Evolutionary conservation across 2,888 invertebrate species (phyloP).

Genomic region (Caenorhabditis sp.): DNA sequence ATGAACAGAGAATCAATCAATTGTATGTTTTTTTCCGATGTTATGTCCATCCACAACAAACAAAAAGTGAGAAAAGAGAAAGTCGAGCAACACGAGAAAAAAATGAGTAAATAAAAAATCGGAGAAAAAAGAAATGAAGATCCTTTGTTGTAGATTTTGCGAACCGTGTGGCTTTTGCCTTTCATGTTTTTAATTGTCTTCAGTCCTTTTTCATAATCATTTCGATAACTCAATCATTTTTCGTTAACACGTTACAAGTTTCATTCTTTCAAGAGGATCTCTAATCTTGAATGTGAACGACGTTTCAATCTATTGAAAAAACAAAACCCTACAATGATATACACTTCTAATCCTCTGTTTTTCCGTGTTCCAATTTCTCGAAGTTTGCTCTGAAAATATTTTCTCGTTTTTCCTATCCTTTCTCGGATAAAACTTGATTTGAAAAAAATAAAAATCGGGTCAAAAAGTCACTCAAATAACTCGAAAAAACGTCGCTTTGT

Average conservation of each 20-base stretch:
- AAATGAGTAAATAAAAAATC: slow-evolving; percentile 1
- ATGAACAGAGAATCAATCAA: background rate
- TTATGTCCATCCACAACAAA: background rate
- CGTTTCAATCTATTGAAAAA: no score
- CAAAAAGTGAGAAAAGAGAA: background rate
- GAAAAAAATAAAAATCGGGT: no score
- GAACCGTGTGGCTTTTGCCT: background rate
- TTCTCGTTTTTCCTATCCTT: no score
- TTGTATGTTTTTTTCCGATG: background rate
- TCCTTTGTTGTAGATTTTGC: background rate
- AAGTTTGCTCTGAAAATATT: no score
- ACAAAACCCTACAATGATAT: no score
- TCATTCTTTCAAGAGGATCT: no score
- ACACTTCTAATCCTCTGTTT: no score
- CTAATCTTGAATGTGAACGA: no score
- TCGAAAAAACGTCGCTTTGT: background rate
- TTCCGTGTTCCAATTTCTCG: no score
- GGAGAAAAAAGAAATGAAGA: slow-evolving; percentile 1
- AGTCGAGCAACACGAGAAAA: slow-evolving; percentile 1
- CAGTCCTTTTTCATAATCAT: background rate
- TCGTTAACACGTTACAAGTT: no score
- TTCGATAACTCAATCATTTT: background rate
- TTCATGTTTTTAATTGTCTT: background rate
- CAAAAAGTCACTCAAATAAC: no score
- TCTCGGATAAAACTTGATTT: no score